Base-by-base conservation (phyloP, 1,140 invertebrate genomes). In the Xylocopa sonorina region DNA sequence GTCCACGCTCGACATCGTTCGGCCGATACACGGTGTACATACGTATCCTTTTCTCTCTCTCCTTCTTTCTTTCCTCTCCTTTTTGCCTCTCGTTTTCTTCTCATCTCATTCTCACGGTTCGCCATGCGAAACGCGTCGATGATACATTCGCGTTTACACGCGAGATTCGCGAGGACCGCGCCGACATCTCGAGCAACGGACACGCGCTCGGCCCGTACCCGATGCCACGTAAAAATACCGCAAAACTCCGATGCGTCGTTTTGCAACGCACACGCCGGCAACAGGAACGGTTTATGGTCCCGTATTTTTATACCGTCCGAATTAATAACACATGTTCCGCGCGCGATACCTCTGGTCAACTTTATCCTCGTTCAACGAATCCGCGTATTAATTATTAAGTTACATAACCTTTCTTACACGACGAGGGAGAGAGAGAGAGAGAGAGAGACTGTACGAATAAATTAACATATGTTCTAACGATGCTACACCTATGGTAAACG, bases 391-490 rank as follows among this genome's bases (percentile, higher is more conserved):
- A 76, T 76, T 76, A 27, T 32, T 34, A 18, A 21, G 64, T 76
- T 80, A 68, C 32, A 62, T 77, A 80, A 76, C 34, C 63, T 72
- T 41, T 21, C 57, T 48, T 32, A 48, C n/a, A 14, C 32, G 2
- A 3, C 5, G 32, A 32, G 41, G 58, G 7, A 12, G 29, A 18
- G 12, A 77, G 27, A 3, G n/a, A n/a, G n/a, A n/a, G n/a, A n/a
- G n/a, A n/a, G n/a, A n/a, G n/a, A n/a, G n/a, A n/a, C n/a, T n/a
- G n/a, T n/a, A n/a, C n/a, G n/a, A n/a, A n/a, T n/a, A 48, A 78
- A 68, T 80, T 60, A 84, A 83, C 86, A 86, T 87, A 82, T 88
- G 87, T 80, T 82, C 82, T 84, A 84, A 85, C n/a, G n/a, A n/a
- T 83, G 87, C 62, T 32, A 43, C 57, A 67, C 68, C 46, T 53